A percentile compares a stretch with the other conserved stretches of the same genome.
These are phyloP conservation scores for Momotus momota DNA, from an alignment of 2,797 vertebrate genomes.

Conservation along the genomic window DNA sequence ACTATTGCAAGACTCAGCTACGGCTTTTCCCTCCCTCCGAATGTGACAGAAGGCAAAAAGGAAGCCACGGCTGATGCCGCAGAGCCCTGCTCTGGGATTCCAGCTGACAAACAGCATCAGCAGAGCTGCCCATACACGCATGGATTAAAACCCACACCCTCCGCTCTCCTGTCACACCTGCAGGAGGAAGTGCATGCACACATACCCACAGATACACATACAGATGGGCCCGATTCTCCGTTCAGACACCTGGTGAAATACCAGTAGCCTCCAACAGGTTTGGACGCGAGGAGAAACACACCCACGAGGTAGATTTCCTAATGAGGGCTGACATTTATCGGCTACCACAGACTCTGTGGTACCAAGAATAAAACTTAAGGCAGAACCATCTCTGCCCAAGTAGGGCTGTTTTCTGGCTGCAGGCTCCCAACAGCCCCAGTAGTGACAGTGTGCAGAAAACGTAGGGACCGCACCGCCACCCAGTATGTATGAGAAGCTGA, in stretches of 20 bases:
- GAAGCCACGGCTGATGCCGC: neutral
- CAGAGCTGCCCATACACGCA: constrained; percentile 11
- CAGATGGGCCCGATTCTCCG: neutral
- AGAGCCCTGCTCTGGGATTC: constrained; percentile 32
- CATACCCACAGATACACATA: neutral
- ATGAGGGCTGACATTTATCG: constrained; percentile 32
- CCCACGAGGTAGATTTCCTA: neutral
- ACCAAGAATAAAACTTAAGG: neutral
- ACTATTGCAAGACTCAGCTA: constrained; percentile 67
- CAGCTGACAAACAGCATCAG: constrained; percentile 46
- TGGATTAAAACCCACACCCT: neutral
- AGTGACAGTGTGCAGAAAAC: rapidly evolving
- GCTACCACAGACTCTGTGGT: neutral
- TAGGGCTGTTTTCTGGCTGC: neutral
- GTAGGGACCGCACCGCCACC: rapidly evolving
- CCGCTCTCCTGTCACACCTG: neutral
- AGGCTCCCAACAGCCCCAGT: neutral
- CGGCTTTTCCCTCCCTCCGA: constrained; percentile 62
- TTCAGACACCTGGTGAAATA: neutral
- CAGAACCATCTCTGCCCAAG: neutral
- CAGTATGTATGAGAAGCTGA: rapidly evolving
- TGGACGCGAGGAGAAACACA: neutral
- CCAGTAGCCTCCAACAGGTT: neutral
- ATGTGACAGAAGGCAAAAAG: constrained; percentile 55
- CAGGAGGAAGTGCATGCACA: neutral